Base-by-base conservation (phyloP, 1,140 invertebrate species). In the Neotoxoptera formosana region DNA sequence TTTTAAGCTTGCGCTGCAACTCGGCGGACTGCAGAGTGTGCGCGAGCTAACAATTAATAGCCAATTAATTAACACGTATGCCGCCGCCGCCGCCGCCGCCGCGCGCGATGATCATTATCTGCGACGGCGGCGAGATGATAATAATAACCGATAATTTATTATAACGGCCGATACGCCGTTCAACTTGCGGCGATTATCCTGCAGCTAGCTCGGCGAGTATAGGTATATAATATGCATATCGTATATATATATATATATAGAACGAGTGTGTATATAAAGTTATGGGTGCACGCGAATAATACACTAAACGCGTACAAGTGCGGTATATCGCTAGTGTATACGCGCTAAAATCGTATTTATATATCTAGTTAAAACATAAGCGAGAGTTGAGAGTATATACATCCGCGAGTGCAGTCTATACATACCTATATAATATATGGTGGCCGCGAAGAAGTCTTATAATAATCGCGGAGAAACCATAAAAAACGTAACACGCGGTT, bases 31-130 rank as follows among this genome's bases (percentile, higher is more conserved):
- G 45, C 1, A n/a, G 76, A 47, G 41, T 30, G 90, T n/a, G n/a
- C 60, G n/a, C 60, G 48, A 2, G 41, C 41, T 81, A n/a, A 91
- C 90, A 91, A 91, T 76, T 76, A 76, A 91, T 91, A 76, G 53
- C 45, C 90, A 67, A 91, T 67, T 67, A 91, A 91, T 91, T 91
- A 91, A 67, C 41, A 91, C 86, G 14, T 45, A 47, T 45, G 7
- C 21, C 21, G 34, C 34, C 36, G 20, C 30, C 23, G 47, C 30
- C n/a, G n/a, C n/a, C n/a, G 7, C 21, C 21, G 34, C 34, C 36
- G 20, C 30, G n/a, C 23, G 47, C 30, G 17, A 48, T 48, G 25
- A 47, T 84, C 36, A 84, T 87, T 87, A 47, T 87, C 84, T 21
- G 11, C 11, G 0, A 7, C 4, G 25, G n/a, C 41, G 21, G 20